Conservation (phyloP, 2,797 vertebrate genomes). For the Allobates femoralis region DNA sequence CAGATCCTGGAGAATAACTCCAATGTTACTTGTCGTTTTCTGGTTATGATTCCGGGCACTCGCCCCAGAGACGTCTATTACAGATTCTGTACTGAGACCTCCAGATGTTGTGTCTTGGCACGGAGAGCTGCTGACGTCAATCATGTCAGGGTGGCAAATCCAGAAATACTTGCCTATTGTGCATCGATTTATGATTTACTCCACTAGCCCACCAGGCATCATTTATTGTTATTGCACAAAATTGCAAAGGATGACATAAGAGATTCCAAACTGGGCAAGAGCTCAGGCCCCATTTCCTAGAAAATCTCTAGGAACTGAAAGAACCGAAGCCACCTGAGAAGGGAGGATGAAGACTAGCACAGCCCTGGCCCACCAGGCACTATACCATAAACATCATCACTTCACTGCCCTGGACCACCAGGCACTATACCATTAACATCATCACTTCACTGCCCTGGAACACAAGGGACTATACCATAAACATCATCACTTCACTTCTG, state of each 20-base stretch:
- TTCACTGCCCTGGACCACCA: too few species aligned
- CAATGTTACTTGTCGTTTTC: constrained; percentile 36
- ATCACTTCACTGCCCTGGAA: not conserved
- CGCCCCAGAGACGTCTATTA: not conserved
- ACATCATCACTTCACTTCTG: not conserved
- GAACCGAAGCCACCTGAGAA: not conserved
- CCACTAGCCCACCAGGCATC: not conserved
- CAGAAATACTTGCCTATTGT: not conserved
- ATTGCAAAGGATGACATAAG: not conserved
- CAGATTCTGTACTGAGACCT: constrained; percentile 12
- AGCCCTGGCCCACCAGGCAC: not conserved
- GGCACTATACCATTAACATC: too few species aligned
- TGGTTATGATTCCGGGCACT: constrained; percentile 48
- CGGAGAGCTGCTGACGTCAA: not conserved
- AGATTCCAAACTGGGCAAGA: not conserved
- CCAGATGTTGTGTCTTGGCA: not conserved
- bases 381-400: not conserved
- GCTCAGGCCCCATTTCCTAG: not conserved
- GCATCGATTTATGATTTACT: not conserved
- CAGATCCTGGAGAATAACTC: constrained; percentile 35
- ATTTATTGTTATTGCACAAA: not conserved
- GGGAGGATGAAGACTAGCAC: not conserved
- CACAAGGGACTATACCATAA: not conserved
- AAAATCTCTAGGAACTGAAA: not conserved
- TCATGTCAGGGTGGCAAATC: not conserved